A percentile compares a stretch with the other conserved stretches of the same genome.
phyloP scores from a whole-genome alignment of 1,140 invertebrate genomes.

The Coelopa frigida region DNA sequence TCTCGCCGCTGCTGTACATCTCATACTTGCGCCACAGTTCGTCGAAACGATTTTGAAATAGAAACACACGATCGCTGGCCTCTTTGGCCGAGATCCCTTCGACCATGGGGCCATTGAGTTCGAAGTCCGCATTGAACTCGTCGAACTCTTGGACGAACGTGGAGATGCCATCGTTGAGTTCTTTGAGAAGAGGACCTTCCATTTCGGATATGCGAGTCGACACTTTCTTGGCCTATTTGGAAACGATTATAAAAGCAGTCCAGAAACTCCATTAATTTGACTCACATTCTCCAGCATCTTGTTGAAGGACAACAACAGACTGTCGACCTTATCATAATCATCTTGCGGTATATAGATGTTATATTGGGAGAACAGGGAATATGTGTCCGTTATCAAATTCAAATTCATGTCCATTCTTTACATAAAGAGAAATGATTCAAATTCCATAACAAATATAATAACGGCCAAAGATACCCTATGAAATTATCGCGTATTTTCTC shows the following conservation, averaged over 20 bases:
- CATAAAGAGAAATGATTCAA: slow-evolving; percentile 21
- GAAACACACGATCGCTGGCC: slow-evolving; percentile 69
- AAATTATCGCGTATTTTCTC: slow-evolving; percentile 65
- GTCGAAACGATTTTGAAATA: slow-evolving; percentile 72
- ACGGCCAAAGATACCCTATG: slow-evolving; percentile 49
- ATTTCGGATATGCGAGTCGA: slow-evolving; percentile 66
- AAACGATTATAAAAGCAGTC: background rate
- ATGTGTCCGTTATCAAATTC: slow-evolving; percentile 70
- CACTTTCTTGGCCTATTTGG: slow-evolving; percentile 57
- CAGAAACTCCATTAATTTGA: background rate
- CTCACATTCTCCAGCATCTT: slow-evolving; percentile 64
- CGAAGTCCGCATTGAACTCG: slow-evolving; percentile 67
- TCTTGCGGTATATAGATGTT: slow-evolving; percentile 66
- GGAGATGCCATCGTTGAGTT: slow-evolving; percentile 62
- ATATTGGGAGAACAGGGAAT: slow-evolving; percentile 63
- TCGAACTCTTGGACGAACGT: slow-evolving; percentile 61
- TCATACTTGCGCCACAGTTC: slow-evolving; percentile 70
- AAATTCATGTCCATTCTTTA: slow-evolving; percentile 66
- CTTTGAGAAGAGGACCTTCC: slow-evolving; percentile 65
- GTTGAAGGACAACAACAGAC: slow-evolving; percentile 66
- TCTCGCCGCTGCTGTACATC: slow-evolving; percentile 74
- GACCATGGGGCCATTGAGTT: slow-evolving; percentile 72
- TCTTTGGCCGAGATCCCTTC: slow-evolving; percentile 71
- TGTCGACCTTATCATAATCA: slow-evolving; percentile 70
- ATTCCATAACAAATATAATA: background rate